A percentile compares a stretch with the other conserved stretches of the same genome.
phyloP scores from a whole-genome alignment of 2,888 invertebrate species.

The Ichneumon xanthorius region DNA sequence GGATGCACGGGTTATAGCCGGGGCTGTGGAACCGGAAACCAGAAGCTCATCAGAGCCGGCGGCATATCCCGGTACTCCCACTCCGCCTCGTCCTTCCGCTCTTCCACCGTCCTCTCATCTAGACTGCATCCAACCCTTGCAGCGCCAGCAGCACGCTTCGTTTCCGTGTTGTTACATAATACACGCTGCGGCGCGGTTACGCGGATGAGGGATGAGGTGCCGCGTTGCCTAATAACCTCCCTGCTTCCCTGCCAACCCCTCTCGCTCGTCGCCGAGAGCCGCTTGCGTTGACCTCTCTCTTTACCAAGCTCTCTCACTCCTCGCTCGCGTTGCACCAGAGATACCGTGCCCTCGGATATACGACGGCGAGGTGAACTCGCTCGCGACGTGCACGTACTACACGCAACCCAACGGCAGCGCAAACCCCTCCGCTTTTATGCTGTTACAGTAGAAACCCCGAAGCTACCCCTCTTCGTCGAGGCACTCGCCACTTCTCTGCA shows the following conservation, averaged over 20 bases:
- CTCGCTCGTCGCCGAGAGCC: constrained; percentile 69
- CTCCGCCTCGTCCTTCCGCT: constrained; percentile 44
- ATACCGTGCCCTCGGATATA: constrained; percentile 57
- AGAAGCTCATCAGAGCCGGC: constrained; percentile 35
- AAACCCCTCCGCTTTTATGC: constrained; percentile 28
- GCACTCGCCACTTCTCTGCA: constrained; percentile 47
- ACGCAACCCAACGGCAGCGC: constrained; percentile 58
- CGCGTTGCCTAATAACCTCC: constrained; percentile 84
- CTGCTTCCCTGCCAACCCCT: constrained; percentile 75
- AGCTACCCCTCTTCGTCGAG: constrained; percentile 53
- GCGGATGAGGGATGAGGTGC: constrained; percentile 84
- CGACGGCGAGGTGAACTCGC: constrained; percentile 47
- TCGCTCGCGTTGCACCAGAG: constrained; percentile 61
- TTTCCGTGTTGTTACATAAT: constrained; percentile 85
- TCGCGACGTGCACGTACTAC: constrained; percentile 57
- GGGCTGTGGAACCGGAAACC: constrained; percentile 49
- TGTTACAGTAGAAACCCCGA: constrained; percentile 57
- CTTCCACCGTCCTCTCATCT: constrained; percentile 59
- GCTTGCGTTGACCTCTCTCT: constrained; percentile 69
- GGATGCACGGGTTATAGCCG: constrained; percentile 11
- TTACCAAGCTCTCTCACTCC: constrained; percentile 19
- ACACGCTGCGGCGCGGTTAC: constrained; percentile 84
- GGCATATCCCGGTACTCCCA: constrained; percentile 24
- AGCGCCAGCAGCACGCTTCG: constrained; percentile 79
- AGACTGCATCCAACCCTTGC: constrained; percentile 70